Evolutionary conservation across 2,888 invertebrate species (phyloP), one percentile per base, ranked within the genome.

Genomic region (Lamproptera curius): DNA sequence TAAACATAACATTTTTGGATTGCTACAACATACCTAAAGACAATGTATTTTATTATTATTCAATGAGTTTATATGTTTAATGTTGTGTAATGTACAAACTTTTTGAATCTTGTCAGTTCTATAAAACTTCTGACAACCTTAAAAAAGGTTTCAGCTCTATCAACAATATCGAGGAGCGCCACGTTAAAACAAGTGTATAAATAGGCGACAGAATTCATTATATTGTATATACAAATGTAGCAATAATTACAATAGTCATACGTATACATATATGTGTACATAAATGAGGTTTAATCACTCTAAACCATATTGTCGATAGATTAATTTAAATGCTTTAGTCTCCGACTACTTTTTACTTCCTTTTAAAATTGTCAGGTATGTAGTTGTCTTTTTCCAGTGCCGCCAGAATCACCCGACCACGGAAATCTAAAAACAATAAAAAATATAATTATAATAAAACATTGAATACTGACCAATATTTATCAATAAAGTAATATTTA

Each of bases 401-500:
- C 96, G 59, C 92, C 94, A 1, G 95, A 92, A 77, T 96, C 96
- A 16, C 95, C 95, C 54, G 96, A 76, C 97, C 97, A 97, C 1
- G 97, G 97, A 80, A 94, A 93, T 62, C 49, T 50, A 11, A 8
- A 42, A 23, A 53, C 2, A 45, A 51, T 16, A 17, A 50, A 39
- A 45, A 51, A 39, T 38, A 34, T 33, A 34, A 46, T 8, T 9
- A 15, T 5, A 16, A 35, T 3, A 31, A 28, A 28, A 20, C 20
- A 20, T 20, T 20, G n/a, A n/a, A n/a, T n/a, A n/a, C n/a, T n/a
- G n/a, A n/a, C n/a, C n/a, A n/a, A n/a, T n/a, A n/a, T n/a, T n/a
- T n/a, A n/a, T n/a, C n/a, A n/a, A n/a, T n/a, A n/a, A n/a, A n/a
- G n/a, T n/a, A n/a, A n/a, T n/a, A n/a, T n/a, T n/a, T n/a, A n/a